phyloP scores from a whole-genome alignment of 2,113 vertebrate genomes.

The Seriola dumerili region DNA sequence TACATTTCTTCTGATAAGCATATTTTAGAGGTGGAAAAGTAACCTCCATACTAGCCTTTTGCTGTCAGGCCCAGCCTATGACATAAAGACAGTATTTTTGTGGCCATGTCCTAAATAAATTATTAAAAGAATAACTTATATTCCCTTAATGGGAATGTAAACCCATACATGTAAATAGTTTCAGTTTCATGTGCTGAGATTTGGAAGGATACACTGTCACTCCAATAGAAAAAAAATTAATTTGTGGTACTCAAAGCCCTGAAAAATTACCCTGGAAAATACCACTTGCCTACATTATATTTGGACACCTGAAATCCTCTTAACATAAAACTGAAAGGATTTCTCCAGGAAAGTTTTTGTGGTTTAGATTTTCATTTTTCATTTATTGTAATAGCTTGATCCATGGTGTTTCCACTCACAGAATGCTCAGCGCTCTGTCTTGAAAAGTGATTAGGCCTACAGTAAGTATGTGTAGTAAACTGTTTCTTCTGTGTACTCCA shows the following conservation, averaged over 20 bases:
- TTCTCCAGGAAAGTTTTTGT: not conserved
- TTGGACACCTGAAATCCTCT: not conserved
- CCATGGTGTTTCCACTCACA: not conserved
- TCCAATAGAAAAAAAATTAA: not conserved
- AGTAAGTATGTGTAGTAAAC: not conserved
- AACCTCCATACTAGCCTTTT: no score
- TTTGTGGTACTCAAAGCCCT: not conserved
- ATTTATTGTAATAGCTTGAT: not conserved
- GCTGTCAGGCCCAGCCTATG: not conserved
- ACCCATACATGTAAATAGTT: no score
- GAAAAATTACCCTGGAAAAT: not conserved
- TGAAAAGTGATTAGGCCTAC: not conserved
- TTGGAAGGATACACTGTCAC: not conserved
- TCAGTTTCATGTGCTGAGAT: not conserved
- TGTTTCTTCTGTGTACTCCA: slow-evolving; percentile 50
- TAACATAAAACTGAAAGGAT: not conserved
- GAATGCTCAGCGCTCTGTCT: not conserved
- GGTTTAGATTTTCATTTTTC: not conserved
- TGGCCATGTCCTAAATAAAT: not conserved
- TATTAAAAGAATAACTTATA: not conserved
- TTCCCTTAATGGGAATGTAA: not conserved
- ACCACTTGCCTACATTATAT: not conserved
- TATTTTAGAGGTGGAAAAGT: no score
- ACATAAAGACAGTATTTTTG: not conserved
- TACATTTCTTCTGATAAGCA: no score